Evolutionary conservation across 2,888 invertebrate species (phyloP), one percentile per base, ranked within the genome.

Genomic region (Melinaea marsaeus): DNA sequence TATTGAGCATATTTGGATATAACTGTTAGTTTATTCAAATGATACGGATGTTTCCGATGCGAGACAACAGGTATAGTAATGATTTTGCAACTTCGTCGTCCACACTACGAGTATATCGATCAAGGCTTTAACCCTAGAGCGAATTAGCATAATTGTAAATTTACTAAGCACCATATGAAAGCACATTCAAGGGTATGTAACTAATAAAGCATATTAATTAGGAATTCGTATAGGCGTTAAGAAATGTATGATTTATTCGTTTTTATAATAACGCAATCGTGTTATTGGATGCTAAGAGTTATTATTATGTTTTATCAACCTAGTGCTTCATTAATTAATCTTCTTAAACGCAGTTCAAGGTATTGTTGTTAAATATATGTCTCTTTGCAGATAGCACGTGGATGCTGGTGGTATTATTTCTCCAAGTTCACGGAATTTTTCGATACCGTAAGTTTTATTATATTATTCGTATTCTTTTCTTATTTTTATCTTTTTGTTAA

Each of bases 351-450:
- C 32, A 6, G 46, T 47, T 46, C 5, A n/a, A n/a, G 34, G 32
- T 45, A 37, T 55, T 35, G 4, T n/a, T n/a, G 33, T 34, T 51
- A 55, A 9, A 51, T 22, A 2, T 60, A 4, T 74, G 55, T 68
- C 72, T 68, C 57, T 76, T 86, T 81, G 58, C 90, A 97, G 96
- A 96, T 97, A 91, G 96, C 95, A 3, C 80, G 84, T 46, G 96
- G 95, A 45, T 97, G 97, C 79, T 98, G 97, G 97, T 96, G 96
- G 96, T 98, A 98, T 79, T 98, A 95, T 84, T 93, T 98, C 78
- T 97, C 98, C 37, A 98, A 98, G 86, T 97, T 98, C 85, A 95
- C 96, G 63, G 98, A 98, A 87, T 96, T 98, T 83, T 93, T 96
- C 72, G 98, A 98, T 83, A 98, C 98, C 62, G 94, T 94, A 79